These are phyloP conservation scores for Melanotaenia parkinsoni DNA, from an alignment of 2,797 vertebrate genomes.

Conservation along the genomic window DNA sequence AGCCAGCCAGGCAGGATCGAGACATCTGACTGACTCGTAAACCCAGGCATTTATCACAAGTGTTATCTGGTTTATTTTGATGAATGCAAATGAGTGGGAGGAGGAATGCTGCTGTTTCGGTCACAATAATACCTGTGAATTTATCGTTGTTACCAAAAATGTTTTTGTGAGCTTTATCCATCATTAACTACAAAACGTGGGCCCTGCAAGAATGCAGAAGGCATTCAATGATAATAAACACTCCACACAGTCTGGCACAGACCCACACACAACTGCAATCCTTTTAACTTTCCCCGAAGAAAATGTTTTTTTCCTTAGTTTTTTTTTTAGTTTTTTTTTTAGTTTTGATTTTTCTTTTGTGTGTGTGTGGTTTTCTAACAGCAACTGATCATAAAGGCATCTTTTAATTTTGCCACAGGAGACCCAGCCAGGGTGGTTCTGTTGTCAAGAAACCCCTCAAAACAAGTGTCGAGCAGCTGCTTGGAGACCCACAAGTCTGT, in stretches of 20 bases:
- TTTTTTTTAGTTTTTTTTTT: neutral
- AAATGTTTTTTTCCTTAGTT: conserved; percentile 4
- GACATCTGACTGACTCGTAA: neutral
- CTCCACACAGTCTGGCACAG: neutral
- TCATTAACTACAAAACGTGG: conserved; percentile 30
- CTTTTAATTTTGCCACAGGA: conserved; percentile 43
- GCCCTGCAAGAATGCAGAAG: conserved; percentile 23
- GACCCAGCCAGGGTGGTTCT: conserved; percentile 41
- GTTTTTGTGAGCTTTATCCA: conserved; percentile 22
- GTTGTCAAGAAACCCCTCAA: conserved; percentile 64
- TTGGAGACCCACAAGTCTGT: conserved; percentile 29
- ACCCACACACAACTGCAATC: neutral
- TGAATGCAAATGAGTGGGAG: conserved; percentile 55
- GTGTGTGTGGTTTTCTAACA: too few relatives aligned
- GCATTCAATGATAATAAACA: conserved; percentile 25
- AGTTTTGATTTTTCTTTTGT: neutral
- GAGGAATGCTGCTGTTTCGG: conserved; percentile 37
- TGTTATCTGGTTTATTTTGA: conserved; percentile 35
- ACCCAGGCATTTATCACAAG: conserved; percentile 19
- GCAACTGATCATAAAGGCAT: conserved; percentile 33
- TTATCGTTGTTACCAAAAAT: conserved; percentile 15
- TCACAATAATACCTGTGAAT: conserved; percentile 29
- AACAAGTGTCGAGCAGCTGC: conserved; percentile 63
- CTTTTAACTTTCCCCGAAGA: conserved; percentile 31
- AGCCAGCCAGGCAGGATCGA: conserved; percentile 38